Base-by-base conservation (phyloP, 2,113 vertebrate genomes). In the Nothobranchius kuhntae region DNA sequence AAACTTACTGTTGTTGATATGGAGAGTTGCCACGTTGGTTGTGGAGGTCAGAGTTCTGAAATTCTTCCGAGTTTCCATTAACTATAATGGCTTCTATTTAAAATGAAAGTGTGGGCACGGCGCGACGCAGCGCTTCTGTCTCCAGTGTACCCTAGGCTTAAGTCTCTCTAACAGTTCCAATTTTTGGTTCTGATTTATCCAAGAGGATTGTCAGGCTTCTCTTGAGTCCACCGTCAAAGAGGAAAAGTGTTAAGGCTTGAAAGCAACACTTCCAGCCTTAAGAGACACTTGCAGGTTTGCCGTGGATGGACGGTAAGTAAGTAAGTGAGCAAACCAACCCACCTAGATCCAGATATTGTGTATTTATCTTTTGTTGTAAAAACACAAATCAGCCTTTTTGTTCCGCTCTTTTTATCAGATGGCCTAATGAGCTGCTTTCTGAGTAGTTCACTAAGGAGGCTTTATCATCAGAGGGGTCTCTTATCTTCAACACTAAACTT, bases 281-380 rank as follows among this genome's bases (percentile, higher is more conserved):
- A 77, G 74, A 81, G 84, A 77, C 75, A 75, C 78, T 83, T 61
- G 55, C 60, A 54, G 8, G 58, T 45, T 68, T 53, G 66, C 53
- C 50, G 40, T 42, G 65, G 60, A 66, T 7, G 69, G 77, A 54
- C 21, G 36, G 47, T 40, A 11, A 52, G 52, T 26, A 81, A 61
- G 26, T 30, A 30, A 84, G 75, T 72, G 80, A 78, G 78, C 78
- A 84, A 88, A 88, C 79, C 86, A 83, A 86, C 61, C 64, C 78
- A 61, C 53, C 54, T 66, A 74, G 78, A 75, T 62, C 13, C 63
- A 75, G 81, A 79, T 75, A 68, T 63, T 62, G 40, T 79, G 63
- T 76, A 68, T 85, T 87, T 84, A 70, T 81, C 71, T 77, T 79
- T 71, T 82, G 72, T 60, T 56, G 68, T 57, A 61, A 80, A 81